These are phyloP conservation scores for Nymphalis polychloros DNA, from an alignment of 2,888 invertebrate species.

Conservation along the genomic window DNA sequence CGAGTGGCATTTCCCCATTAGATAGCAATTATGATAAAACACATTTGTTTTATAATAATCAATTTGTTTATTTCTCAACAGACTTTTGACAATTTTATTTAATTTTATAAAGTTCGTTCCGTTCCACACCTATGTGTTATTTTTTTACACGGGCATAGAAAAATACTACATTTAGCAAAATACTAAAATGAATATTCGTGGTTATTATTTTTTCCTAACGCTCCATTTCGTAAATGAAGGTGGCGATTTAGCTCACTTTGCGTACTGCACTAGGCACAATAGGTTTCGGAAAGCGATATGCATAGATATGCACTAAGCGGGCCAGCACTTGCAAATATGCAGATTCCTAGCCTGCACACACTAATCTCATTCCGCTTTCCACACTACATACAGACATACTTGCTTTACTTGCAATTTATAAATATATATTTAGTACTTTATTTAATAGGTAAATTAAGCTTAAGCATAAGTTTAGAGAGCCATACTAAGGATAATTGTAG, in stretches of 20 bases:
- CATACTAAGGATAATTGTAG: no score
- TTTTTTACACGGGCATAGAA: no score
- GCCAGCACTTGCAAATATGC: constrained; percentile 67
- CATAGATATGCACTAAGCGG: constrained; percentile 71
- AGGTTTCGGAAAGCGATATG: constrained; percentile 69
- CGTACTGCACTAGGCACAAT: constrained; percentile 72
- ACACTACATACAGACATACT: constrained; percentile 12
- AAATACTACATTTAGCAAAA: no score
- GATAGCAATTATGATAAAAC: no score
- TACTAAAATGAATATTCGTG: no score
- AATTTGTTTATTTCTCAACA: no score
- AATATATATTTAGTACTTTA: constrained; percentile 13
- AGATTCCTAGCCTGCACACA: constrained; percentile 52
- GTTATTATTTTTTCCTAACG: constrained; percentile 44
- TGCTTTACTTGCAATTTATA: not conserved
- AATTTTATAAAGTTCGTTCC: no score
- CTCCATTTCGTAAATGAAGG: constrained; percentile 69
- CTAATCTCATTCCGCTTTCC: constrained; percentile 41
- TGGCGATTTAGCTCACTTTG: constrained; percentile 70
- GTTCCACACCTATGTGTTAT: no score
- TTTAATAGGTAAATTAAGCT: not conserved
- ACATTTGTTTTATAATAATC: no score
- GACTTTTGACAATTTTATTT: no score
- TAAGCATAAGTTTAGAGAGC: no score
- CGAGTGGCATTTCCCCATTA: no score